A percentile compares a stretch with the other conserved stretches of the same genome.
phyloP scores from a whole-genome alignment of 2,797 vertebrate genomes.

The Phataginus tetradactyla region DNA sequence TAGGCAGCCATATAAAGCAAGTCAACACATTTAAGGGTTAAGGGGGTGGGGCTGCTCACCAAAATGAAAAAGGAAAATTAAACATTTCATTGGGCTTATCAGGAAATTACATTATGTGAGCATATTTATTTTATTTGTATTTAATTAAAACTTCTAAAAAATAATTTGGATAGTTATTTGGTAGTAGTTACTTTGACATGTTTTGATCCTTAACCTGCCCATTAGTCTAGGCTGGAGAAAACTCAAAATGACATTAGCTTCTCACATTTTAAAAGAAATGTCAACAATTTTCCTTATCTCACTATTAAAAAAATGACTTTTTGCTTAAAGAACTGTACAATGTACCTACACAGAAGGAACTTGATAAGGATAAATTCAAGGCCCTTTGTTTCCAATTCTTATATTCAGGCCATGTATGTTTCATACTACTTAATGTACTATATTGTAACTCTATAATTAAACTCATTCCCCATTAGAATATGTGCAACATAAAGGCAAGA shows the following conservation, averaged over 20 bases:
- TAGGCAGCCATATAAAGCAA: neutral
- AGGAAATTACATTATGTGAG: neutral
- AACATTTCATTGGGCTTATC: neutral
- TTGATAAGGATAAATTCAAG: neutral
- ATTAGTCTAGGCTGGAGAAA: neutral
- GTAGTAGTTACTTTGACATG: neutral
- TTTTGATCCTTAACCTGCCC: neutral
- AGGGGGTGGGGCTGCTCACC: neutral
- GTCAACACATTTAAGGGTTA: neutral
- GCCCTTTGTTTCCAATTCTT: neutral
- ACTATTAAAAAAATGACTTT: neutral
- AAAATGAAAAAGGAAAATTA: neutral
- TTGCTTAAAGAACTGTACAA: neutral
- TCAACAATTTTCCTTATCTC: neutral
- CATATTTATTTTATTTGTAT: neutral
- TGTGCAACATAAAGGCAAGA: fast-evolving
- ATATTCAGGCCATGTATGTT: neutral
- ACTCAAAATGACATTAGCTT: neutral
- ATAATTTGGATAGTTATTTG: neutral
- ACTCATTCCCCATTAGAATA: neutral
- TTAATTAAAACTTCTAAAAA: neutral
- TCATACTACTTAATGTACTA: fast-evolving
- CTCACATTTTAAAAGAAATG: neutral
- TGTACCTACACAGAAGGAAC: neutral
- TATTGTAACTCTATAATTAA: neutral